Evolutionary conservation across 2,797 vertebrate genomes (phyloP), one percentile per base, ranked within the genome.

Genomic region (Lepidocolaptes lacrymiger): DNA sequence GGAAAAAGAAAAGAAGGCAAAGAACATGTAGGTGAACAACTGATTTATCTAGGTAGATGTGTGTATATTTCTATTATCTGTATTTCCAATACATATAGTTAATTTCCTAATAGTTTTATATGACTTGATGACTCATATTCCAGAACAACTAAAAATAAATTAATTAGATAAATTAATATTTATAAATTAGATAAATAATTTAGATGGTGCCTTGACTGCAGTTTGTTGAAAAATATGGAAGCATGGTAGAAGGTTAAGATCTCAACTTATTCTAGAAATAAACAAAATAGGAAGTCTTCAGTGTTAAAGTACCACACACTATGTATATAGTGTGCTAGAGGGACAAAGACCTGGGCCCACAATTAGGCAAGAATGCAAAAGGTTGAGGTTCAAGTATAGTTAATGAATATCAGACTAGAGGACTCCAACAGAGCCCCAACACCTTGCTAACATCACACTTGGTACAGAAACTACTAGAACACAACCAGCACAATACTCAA

Each of bases 331-430:
- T 37, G 18, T 64, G 46, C 12, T 46, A 36, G 24, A 72, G 7
- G 16, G 27, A 54, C 15, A 37, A 46, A 54, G 54, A 22, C 10
- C 54, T 51, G 21, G 4, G 12, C 2, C 6, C 4, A 51, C 9
- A 48, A 51, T 54, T 85, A 73, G 22, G 11, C 14, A 68, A 73
- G 34, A 85, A 27, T 21, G 19, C 11, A 83, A 18, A 39, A 20
- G 8, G 17, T 4, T 83, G 14, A 75, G 27, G 61, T 72, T 73
- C 27, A 66, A 56, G 8, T 59, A 32, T 11, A 34, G 16, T 30
- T 83, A 58, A 66, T 76, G 46, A 91, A 44, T 89, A 88, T 41
- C 32, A 61, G 54, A 76, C 20, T 34, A 88, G 52, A 80, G 6
- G 10, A 59, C 22, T 46, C 63, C 56, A 11, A 46, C 14, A 66